Conservation (phyloP, 2,113 vertebrate species). For the Chrysemys picta region DNA sequence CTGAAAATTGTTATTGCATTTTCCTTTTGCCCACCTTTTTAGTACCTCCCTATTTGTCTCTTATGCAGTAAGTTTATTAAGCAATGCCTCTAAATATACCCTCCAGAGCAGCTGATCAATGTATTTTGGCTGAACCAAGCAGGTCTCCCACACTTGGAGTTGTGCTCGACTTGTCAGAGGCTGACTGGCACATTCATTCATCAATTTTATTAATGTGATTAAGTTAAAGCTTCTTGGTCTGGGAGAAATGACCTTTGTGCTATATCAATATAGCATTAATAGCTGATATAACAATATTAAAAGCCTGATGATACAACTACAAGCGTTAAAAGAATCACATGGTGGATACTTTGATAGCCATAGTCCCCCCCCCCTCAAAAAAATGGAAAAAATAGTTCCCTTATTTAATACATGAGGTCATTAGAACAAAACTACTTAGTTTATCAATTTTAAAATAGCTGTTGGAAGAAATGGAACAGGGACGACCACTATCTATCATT, state of each 20-base stretch:
- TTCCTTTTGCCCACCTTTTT: background rate
- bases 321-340: background rate
- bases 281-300: background rate
- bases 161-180: background rate
- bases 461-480: background rate
- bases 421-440: slow-evolving; percentile 4
- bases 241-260: accelerated
- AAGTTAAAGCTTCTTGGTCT: accelerated
- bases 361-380: background rate
- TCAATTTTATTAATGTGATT: background rate
- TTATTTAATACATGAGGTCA: slow-evolving; percentile 2
- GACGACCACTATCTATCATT: background rate
- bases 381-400: background rate
- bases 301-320: background rate
- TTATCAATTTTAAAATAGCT: background rate
- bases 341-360: background rate
- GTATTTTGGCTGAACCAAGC: background rate
- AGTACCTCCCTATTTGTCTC: background rate
- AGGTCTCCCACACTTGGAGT: background rate
- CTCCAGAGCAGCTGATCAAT: background rate
- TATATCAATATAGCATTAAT: background rate
- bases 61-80: background rate
- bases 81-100: background rate
- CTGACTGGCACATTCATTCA: background rate
- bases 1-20: background rate